Evolutionary conservation across 2,888 invertebrate genomes (phyloP), one percentile per base, ranked within the genome.

Genomic region (Epinotia demarniana): DNA sequence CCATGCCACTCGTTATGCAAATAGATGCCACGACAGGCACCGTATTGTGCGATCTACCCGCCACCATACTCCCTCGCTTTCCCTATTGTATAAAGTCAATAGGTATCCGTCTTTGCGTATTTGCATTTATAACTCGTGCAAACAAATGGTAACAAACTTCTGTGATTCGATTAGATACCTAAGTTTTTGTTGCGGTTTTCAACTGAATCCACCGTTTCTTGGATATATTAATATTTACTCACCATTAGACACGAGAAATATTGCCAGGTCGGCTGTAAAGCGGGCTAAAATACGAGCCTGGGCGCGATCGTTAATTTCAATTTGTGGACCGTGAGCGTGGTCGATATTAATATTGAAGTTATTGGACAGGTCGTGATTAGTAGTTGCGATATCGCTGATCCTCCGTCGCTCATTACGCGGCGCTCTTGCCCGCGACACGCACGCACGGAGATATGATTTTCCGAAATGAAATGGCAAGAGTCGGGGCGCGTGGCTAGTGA

Each of bases 1-100:
- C 79, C 80, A 79, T 77, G 73, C 78, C 80, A 79, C 87, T 89
- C 86, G 89, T 89, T 89, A 92, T 91, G 90, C 87, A 92, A 92
- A 89, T 89, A 85, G 89, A 88, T 87, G 88, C 82, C 81, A 80
- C 79, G 80, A 75, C 70, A 71, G 55, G 71, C 75, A 69, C 60
- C 72, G 46, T 57, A 58, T 67, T 73, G 68, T 64, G 53, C 68
- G 74, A 66, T 57, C 64, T 49, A 49, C 64, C 33, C 58, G 57
- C 68, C 62, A 69, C 57, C 66, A 23, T 46, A 63, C 76, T 57
- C 66, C 67, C 63, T 43, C 55, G 62, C 73, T 66, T 53, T 60
- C 75, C 75, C 75, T 66, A 70, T 74, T 58, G 12, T 33, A 57
- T 57, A 64, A 33, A 64, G 55, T 58, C 74, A 63, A 64, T 69